phyloP scores from a whole-genome alignment of 1,140 invertebrate species.

The Maniola jurtina region DNA sequence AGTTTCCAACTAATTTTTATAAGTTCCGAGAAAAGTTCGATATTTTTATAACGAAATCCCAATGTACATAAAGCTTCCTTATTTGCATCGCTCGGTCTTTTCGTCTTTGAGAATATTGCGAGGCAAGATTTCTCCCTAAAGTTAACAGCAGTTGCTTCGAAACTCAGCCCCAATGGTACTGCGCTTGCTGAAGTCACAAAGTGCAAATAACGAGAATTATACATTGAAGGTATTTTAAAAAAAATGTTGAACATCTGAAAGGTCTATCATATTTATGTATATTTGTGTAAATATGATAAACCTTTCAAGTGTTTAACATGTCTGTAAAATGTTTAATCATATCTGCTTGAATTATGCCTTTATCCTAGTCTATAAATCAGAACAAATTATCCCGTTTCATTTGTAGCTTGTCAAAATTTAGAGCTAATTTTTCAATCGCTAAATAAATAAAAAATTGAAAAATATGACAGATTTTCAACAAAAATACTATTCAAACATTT shows the following conservation, averaged over 20 bases:
- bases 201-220: slow-evolving; percentile 21
- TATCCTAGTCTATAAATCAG: no score
- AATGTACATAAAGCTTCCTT: slow-evolving; percentile 53
- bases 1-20: slow-evolving; percentile 54
- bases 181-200: slow-evolving; percentile 29
- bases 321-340: no score
- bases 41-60: slow-evolving; percentile 54
- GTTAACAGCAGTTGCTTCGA: slow-evolving; percentile 60
- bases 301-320: no score
- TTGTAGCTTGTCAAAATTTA: no score
- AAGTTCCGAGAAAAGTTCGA: slow-evolving; percentile 41
- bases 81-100: slow-evolving; percentile 54
- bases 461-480: no score
- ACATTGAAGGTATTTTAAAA: slow-evolving; percentile 16
- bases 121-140: slow-evolving; percentile 59
- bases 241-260: slow-evolving; percentile 1
- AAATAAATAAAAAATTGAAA: no score
- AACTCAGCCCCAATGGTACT: slow-evolving; percentile 48
- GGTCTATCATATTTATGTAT: no score
- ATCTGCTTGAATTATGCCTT: no score
- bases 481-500: no score
- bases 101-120: slow-evolving; percentile 55
- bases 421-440: no score
- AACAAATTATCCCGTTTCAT: no score
- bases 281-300: no score